Base-by-base conservation (phyloP, 2,113 vertebrate genomes). In the Orientallactaga bullata region DNA sequence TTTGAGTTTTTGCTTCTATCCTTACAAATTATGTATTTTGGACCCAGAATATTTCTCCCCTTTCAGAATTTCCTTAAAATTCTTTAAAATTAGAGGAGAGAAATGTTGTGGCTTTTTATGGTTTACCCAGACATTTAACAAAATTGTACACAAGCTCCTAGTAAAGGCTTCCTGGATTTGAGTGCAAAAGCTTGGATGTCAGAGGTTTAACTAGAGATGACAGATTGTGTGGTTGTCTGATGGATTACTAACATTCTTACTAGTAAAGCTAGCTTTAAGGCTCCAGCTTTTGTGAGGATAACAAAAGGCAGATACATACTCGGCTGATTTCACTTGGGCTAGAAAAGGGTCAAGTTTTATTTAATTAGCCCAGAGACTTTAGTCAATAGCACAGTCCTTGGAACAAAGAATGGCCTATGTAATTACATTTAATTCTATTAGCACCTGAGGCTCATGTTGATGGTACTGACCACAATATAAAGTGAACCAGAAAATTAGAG, bases 361-460 rank as follows among this genome's bases (percentile, higher is more conserved):
- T 82, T 65, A 23, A 94, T 89, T 76, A 58, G 28, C 82, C 65
- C 69, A 60, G 60, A 74, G 68, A 82, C 51, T 60, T 73, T 24
- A 2, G 37, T 39, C 82, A 60, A 47, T 76, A 68, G 63, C 13
- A 65, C 11, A 32, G 1, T 11, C 12, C 24, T 47, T 51, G 39
- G 16, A 23, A 28, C 5, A 65, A 12, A 86, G 8, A 24, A 5
- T 2, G 2, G 2, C 30, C 51, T 39, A 0, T 4, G 32, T 84
- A 76, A 89, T 69, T 71, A 88, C 73, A 65, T 85, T 81, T 51
- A 78, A 85, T 78, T 74, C 69, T 13, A 1, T 85, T 13, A 66
- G 79, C 74, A 51, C 35, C 39, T 73, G n/a, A 55, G 51, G 28
- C 47, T 55, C 30, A n/a, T 10, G 0, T 4, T 5, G 47, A 21